phyloP scores from a whole-genome alignment of 2,113 vertebrate genomes.

The Ariopsis seemanni region DNA sequence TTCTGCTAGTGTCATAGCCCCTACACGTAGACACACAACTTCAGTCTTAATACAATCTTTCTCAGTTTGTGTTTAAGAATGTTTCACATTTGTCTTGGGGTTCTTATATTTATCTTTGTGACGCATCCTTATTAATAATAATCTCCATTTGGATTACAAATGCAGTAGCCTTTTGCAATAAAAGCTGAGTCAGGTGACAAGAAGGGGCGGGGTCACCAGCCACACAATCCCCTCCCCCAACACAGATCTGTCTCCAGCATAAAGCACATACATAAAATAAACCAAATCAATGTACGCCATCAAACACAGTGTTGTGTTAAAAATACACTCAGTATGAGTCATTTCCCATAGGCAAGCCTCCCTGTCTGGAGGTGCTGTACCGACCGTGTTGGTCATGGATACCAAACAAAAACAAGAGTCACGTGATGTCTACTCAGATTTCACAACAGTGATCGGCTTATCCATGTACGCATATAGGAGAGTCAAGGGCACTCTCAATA shows the following conservation, averaged over 20 bases:
- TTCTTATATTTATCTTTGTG: not conserved
- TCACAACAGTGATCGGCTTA: constrained; percentile 87
- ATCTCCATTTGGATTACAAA: constrained; percentile 32
- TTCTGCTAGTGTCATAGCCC: not conserved
- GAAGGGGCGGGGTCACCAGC: constrained; percentile 14
- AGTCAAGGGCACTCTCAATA: not conserved
- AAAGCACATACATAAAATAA: not conserved
- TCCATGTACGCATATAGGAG: not conserved
- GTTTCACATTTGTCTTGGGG: not conserved
- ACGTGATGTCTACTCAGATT: constrained; percentile 82
- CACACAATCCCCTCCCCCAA: constrained; percentile 5
- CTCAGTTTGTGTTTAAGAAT: not conserved
- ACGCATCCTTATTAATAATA: not conserved
- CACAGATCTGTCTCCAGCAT: not conserved
- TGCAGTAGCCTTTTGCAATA: not conserved
- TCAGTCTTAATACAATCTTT: not conserved
- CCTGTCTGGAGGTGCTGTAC: constrained; percentile 35
- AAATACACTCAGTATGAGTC: constrained; percentile 27
- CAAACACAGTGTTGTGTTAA: not conserved
- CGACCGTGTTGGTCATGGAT: constrained; percentile 72
- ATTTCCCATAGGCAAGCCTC: constrained; percentile 39
- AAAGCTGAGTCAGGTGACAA: constrained; percentile 40
- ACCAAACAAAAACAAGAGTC: constrained; percentile 79
- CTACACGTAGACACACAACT: not conserved
- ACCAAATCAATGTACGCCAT: not conserved